Evolutionary conservation across 2,888 invertebrate genomes (phyloP).

Genomic region (Sicus ferrugineus): DNA sequence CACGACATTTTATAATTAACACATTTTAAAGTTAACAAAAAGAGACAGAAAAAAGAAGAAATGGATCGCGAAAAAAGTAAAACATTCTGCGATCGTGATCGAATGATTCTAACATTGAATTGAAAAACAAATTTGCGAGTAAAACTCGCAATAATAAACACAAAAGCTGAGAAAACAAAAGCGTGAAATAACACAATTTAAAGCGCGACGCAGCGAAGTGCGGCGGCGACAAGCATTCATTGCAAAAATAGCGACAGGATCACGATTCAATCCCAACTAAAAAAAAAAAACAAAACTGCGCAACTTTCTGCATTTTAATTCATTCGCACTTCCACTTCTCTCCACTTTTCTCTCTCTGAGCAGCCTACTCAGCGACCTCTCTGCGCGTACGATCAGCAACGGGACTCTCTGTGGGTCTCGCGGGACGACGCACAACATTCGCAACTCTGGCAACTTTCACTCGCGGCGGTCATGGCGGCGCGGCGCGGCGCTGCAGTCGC

Average conservation of each 20-base stretch:
- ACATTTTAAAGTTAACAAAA: background rate
- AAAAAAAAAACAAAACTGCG: background rate
- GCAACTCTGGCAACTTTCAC: constrained; percentile 11
- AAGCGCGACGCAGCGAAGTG: no score
- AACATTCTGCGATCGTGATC: background rate
- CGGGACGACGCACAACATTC: background rate
- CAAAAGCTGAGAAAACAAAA: background rate
- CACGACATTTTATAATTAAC: no score
- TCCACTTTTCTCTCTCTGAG: no score
- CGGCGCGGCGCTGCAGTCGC: background rate
- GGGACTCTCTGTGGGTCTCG: background rate
- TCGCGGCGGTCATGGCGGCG: background rate
- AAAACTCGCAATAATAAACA: background rate
- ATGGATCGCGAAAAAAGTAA: background rate
- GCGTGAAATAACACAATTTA: background rate
- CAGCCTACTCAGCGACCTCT: no score
- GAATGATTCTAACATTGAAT: constrained; percentile 5
- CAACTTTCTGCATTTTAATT: background rate
- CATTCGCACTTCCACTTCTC: background rate
- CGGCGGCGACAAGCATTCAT: no score
- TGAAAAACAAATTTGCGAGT: background rate
- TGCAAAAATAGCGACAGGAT: no score
- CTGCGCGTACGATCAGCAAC: no score
- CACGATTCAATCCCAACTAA: background rate
- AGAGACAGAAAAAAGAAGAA: background rate